These are phyloP conservation scores for Pachyseris speciosa DNA, from an alignment of 64 coral and sea anemone genomes.

Conservation along the genomic window DNA sequence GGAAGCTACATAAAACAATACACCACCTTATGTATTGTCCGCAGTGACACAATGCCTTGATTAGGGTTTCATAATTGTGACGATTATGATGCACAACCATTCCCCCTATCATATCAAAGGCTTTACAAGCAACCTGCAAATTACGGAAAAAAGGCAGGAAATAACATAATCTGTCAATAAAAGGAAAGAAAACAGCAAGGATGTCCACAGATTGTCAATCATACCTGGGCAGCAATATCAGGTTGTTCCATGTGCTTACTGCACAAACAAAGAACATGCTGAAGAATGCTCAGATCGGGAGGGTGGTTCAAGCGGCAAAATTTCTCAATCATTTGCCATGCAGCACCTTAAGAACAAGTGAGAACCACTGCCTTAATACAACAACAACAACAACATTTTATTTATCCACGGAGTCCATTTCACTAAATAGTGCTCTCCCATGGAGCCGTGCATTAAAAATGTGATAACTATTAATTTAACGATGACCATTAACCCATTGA, in stretches of 20 bases:
- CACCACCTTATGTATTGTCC: conserved; percentile 65
- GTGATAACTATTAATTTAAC: too few relatives aligned
- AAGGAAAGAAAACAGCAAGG: not conserved
- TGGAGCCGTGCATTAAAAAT: too few relatives aligned
- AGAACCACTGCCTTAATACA: not conserved
- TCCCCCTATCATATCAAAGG: conserved; percentile 53
- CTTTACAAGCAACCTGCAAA: conserved; percentile 48
- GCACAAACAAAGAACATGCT: not conserved
- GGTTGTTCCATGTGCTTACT: conserved; percentile 11
- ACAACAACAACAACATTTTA: too few relatives aligned
- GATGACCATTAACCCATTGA: too few relatives aligned
- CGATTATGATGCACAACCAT: conserved; percentile 21
- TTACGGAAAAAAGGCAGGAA: not conserved
- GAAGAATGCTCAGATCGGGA: not conserved
- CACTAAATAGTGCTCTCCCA: too few relatives aligned
- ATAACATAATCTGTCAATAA: not conserved
- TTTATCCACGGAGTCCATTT: too few relatives aligned
- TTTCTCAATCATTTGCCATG: conserved; percentile 33
- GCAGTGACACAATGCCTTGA: conserved; percentile 48
- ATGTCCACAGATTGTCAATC: not conserved
- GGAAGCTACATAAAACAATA: not conserved
- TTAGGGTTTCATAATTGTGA: conserved; percentile 57
- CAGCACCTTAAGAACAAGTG: not conserved
- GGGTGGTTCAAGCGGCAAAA: not conserved
- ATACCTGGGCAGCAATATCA: conserved; percentile 26